These are phyloP conservation scores for Idaea aversata DNA, from an alignment of 2,888 invertebrate genomes.

Conservation along the genomic window DNA sequence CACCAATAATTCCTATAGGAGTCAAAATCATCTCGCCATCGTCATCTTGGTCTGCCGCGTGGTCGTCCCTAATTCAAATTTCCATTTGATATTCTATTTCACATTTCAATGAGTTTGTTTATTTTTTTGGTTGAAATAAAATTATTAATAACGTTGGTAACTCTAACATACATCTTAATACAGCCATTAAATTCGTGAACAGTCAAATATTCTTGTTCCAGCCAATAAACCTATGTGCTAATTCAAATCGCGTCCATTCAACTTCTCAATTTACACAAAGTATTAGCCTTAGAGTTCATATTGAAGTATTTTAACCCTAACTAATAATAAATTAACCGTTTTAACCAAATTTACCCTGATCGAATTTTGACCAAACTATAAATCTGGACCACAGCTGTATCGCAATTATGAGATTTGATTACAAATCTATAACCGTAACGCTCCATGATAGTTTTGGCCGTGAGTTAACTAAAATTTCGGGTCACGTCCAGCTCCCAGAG, in stretches of 20 bases:
- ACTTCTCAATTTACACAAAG: neutral
- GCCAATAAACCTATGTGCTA: neutral
- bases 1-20: no score
- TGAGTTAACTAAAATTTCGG: conserved; percentile 17
- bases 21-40: no score
- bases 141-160: no score
- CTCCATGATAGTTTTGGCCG: conserved; percentile 7
- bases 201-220: no score
- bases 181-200: no score
- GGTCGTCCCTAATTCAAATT: no score
- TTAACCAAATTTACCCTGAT: neutral
- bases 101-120: no score
- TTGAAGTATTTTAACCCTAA: neutral
- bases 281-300: neutral
- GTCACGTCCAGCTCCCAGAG: conserved; percentile 15
- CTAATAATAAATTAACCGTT: neutral
- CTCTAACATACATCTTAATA: no score
- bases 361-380: neutral
- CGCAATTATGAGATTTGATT: conserved; percentile 4
- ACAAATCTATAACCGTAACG: neutral
- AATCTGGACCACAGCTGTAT: neutral
- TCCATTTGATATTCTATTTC: no score
- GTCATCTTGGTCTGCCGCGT: no score
- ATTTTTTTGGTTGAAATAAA: no score
- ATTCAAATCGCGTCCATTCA: neutral